Evolutionary conservation across 2,797 vertebrate species (phyloP), one percentile per base, ranked within the genome.

Genomic region (Sciurus carolinensis): DNA sequence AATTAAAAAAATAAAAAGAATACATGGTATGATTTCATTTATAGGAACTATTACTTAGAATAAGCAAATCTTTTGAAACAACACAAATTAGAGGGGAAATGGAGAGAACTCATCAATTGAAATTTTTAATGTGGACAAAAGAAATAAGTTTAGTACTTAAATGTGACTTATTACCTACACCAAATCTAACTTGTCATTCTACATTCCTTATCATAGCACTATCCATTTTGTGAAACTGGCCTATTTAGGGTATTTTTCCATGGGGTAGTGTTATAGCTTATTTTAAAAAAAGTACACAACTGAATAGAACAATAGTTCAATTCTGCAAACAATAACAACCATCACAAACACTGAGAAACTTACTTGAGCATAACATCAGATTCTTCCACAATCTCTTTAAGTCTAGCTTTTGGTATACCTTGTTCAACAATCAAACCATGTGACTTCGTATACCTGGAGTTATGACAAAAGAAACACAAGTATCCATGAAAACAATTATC

Each of bases 291-390:
- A 96, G 90, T 28, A 71, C 4, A 73, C 20, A 75, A 7, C 2
- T 76, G 57, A 95, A 88, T 76, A 13, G 76, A 90, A 92, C 1
- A 90, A 24, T 4, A 93, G 13, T 73, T 92, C 47, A 73, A 42
- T 22, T 76, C 86, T 83, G 17, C 30, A 95, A 76, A 92, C 39
- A 91, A 39, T 17, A 79, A 79, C 42, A 86, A 79, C 8, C 82
- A 88, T 79, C 82, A 90, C 75, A 20, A 81, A 8, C 13, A 26
- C 30, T 33, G 30, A 73, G 72, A 50, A 89, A 97, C 98, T 98
- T 99, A 99, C 99, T 99, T 99, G 95, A 99, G 99, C 97, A 99
- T 99, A 71, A 99, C 99, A 1, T 99, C 99, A 0, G 99, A 99
- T 84, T 99, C 99, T 93, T 99, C 98, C 97, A 99, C 99, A 87